These are phyloP conservation scores for Pogonocichla stellata DNA, from an alignment of 2,113 vertebrate species.

Conservation along the genomic window DNA sequence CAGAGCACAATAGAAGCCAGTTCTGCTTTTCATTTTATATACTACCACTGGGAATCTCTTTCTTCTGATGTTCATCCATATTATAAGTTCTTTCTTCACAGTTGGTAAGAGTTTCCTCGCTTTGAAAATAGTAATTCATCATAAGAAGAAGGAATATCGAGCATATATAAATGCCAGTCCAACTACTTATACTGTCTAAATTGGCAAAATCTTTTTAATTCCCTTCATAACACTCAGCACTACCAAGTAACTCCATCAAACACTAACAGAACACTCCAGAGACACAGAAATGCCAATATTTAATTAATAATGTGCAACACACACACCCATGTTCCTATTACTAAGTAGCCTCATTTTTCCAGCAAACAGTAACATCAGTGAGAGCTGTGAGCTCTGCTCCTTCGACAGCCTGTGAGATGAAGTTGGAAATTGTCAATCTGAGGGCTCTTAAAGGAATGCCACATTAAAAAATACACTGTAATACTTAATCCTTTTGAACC, in stretches of 20 bases:
- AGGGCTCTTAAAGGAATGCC: not conserved
- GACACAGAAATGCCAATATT: not conserved
- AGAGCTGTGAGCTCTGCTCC: not conserved
- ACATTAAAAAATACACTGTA: not conserved
- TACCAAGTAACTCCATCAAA: conserved; percentile 5
- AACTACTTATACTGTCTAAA: not conserved
- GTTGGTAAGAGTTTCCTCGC: conserved; percentile 52
- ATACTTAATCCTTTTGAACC: not conserved
- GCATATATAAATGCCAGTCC: not conserved
- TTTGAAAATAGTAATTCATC: conserved; percentile 36
- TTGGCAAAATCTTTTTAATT: not conserved
- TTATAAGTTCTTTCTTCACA: conserved; percentile 48
- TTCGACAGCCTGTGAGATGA: not conserved
- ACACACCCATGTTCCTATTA: not conserved
- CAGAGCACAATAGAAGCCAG: conserved; percentile 46
- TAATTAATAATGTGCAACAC: not conserved
- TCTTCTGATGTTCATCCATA: conserved; percentile 61
- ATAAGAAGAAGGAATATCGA: not conserved
- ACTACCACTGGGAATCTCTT: conserved; percentile 53
- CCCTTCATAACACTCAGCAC: not conserved
- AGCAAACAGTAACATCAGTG: not conserved
- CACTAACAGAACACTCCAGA: not conserved
- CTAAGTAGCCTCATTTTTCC: not conserved
- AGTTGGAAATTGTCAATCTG: not conserved
- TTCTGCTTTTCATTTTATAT: conserved; percentile 65